Conservation (phyloP, 2,797 vertebrate genomes). For the Epinephelus awoara region DNA sequence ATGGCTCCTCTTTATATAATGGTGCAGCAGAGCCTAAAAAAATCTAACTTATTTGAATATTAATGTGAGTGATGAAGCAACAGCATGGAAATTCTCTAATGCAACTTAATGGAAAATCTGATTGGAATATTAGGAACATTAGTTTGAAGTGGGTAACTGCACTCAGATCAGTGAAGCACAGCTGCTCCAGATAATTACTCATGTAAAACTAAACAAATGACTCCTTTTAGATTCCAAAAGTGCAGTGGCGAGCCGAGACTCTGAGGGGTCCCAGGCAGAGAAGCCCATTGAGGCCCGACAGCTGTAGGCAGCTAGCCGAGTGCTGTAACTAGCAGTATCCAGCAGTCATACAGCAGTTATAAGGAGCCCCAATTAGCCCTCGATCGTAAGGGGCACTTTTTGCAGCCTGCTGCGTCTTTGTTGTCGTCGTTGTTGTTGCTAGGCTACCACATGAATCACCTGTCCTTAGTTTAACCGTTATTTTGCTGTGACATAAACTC, state of each 20-base stretch:
- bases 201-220: constrained; percentile 20
- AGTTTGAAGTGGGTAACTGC: constrained; percentile 19
- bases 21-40: not conserved
- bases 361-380: no score
- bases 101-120: not conserved
- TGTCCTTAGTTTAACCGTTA: no score
- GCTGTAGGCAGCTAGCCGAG: no score
- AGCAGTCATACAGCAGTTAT: no score
- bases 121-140: not conserved
- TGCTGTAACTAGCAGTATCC: no score
- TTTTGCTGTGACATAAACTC: no score
- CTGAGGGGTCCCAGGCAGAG: no score
- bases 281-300: no score
- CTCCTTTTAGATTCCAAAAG: not conserved
- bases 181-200: constrained; percentile 1
- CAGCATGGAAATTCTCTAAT: not conserved
- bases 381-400: no score
- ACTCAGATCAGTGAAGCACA: constrained; percentile 9
- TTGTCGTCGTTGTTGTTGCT: no score
- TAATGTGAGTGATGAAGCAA: not conserved
- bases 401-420: no score
- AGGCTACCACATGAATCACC: no score
- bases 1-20: not conserved
- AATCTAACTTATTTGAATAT: not conserved
- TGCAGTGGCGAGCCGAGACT: not conserved